These are phyloP conservation scores for Xenopus petersii DNA, from an alignment of 2,797 vertebrate species.

Conservation along the genomic window DNA sequence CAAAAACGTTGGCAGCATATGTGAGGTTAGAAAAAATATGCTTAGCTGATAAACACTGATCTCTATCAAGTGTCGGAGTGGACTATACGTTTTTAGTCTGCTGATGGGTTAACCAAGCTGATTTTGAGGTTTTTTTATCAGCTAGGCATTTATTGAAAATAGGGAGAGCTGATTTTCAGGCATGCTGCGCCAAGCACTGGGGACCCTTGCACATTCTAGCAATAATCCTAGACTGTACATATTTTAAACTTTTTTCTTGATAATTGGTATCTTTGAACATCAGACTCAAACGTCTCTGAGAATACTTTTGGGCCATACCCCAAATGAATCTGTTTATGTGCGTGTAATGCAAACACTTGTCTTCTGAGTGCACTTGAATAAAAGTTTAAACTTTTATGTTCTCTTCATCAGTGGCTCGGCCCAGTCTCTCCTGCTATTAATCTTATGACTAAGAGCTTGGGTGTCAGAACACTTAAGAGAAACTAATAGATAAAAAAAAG, in stretches of 20 bases:
- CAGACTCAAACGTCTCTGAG: conserved; percentile 17
- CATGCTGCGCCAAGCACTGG: conserved; percentile 7
- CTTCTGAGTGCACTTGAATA: conserved; percentile 4
- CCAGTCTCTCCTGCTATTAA: conserved; percentile 7
- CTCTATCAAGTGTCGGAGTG: conserved; percentile 9
- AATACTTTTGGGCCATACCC: conserved; percentile 23
- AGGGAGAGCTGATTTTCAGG: conserved; percentile 7
- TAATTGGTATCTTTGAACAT: conserved; percentile 41
- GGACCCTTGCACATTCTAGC: conserved; percentile 2
- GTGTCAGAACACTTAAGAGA: neutral
- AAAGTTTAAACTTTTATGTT: neutral
- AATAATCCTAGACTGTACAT: conserved; percentile 10
- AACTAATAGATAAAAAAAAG: neutral
- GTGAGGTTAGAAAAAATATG: conserved; percentile 8
- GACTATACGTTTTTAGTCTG: neutral
- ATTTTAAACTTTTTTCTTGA: conserved; percentile 29
- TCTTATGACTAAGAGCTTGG: neutral
- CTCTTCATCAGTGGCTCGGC: neutral
- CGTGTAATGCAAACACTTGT: neutral
- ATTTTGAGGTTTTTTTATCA: conserved; percentile 2
- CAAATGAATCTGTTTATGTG: conserved; percentile 27
- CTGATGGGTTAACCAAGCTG: conserved; percentile 11
- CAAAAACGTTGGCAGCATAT: conserved; percentile 18
- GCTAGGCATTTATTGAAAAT: neutral
- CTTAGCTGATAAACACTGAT: conserved; percentile 13